Conservation (phyloP, 2,113 vertebrate species). For the Mustela nigripes region DNA sequence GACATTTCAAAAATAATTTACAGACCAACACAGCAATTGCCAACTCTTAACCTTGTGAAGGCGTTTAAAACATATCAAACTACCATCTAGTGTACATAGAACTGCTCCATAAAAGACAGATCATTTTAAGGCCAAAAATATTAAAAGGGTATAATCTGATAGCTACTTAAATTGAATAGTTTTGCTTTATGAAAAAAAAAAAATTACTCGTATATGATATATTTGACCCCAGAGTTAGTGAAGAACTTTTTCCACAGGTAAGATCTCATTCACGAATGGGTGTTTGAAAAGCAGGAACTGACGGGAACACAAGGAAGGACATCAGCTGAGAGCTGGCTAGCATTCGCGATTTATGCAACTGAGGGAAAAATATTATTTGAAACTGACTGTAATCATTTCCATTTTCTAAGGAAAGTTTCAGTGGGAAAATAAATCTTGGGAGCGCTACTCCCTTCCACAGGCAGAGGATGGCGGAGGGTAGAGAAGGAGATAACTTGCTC, state of each 20-base stretch:
- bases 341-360: slow-evolving; percentile 63
- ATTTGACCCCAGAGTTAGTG: slow-evolving; percentile 19
- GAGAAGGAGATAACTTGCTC: slow-evolving; percentile 53
- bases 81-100: slow-evolving; percentile 40
- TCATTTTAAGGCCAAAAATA: slow-evolving; percentile 68
- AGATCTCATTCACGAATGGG: slow-evolving; percentile 34
- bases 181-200: slow-evolving; percentile 56
- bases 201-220: slow-evolving; percentile 32
- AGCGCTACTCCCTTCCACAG: slow-evolving; percentile 44
- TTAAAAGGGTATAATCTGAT: slow-evolving; percentile 49
- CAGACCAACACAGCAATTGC: slow-evolving; percentile 59
- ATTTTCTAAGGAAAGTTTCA: slow-evolving; percentile 70
- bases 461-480: neutral
- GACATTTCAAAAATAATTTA: slow-evolving; percentile 70
- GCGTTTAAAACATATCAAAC: slow-evolving; percentile 53
- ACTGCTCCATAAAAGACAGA: slow-evolving; percentile 59
- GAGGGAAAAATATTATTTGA: slow-evolving; percentile 73
- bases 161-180: slow-evolving; percentile 61
- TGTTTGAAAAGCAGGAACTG: slow-evolving; percentile 17
- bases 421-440: slow-evolving; percentile 73
- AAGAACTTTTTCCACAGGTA: slow-evolving; percentile 62
- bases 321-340: slow-evolving; percentile 46
- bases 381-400: slow-evolving; percentile 76
- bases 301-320: neutral
- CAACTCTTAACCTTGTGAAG: slow-evolving; percentile 60